Evolutionary conservation across 2,113 vertebrate genomes (phyloP).

Genomic region (Gambusia affinis): DNA sequence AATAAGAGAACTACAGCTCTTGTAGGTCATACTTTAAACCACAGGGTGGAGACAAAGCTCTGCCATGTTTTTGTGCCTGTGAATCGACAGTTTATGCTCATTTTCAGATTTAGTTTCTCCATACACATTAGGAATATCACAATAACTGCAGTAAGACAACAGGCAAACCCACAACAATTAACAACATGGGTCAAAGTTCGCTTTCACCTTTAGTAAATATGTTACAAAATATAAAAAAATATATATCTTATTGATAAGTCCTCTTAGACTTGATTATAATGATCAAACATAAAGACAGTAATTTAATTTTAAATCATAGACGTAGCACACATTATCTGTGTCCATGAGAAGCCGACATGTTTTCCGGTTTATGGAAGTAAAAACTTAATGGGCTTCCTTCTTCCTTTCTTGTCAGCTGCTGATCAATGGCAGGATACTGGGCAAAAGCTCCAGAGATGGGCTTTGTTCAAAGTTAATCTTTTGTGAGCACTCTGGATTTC

Average conservation of each 20-base stretch:
- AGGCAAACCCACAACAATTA: neutral
- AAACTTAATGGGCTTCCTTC: constrained; percentile 26
- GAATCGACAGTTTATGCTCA: neutral
- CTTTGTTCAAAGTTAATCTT: constrained; percentile 26
- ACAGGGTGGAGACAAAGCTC: constrained; percentile 53
- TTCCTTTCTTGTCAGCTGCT: constrained; percentile 20
- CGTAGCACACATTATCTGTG: neutral
- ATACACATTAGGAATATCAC: neutral
- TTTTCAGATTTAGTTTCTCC: neutral
- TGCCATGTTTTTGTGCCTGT: too few species aligned
- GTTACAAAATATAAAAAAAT: neutral
- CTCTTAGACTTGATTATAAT: neutral
- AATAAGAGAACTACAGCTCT: neutral
- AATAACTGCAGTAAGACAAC: neutral
- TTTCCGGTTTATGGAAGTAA: neutral
- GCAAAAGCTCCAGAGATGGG: constrained; percentile 8
- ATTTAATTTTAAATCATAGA: neutral
- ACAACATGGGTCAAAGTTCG: neutral
- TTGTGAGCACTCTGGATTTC: neutral
- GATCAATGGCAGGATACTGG: constrained; percentile 25
- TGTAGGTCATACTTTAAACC: constrained; percentile 28
- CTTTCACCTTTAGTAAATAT: neutral
- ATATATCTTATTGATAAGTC: neutral
- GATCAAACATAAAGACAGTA: neutral
- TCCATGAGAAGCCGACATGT: neutral